Conservation (phyloP, 2,113 vertebrate genomes). For the Barbus barbus region DNA sequence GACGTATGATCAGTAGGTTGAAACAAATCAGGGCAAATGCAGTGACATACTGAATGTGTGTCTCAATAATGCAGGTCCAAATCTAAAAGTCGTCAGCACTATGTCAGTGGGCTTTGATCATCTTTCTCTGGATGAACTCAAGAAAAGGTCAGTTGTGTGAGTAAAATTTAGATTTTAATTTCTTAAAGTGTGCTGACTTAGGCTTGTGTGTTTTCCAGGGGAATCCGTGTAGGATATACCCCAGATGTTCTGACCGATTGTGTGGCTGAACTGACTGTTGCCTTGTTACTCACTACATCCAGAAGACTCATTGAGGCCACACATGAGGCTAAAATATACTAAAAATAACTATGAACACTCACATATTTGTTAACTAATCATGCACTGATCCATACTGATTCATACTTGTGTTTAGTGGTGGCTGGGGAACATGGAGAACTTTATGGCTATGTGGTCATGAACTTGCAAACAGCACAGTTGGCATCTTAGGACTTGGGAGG, state of each 20-base stretch:
- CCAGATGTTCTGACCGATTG: slow-evolving; percentile 92
- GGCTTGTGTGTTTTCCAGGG: slow-evolving; percentile 70
- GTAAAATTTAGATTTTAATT: neutral
- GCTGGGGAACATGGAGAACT: slow-evolving; percentile 95
- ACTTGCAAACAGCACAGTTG: slow-evolving; percentile 88
- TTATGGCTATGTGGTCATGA: slow-evolving; percentile 94
- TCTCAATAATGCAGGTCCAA: slow-evolving; percentile 75
- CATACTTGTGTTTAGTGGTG: slow-evolving; percentile 75
- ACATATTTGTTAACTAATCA: neutral
- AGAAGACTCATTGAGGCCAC: slow-evolving; percentile 86
- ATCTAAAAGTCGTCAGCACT: slow-evolving; percentile 90
- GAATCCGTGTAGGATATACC: slow-evolving; percentile 92
- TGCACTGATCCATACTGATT: neutral
- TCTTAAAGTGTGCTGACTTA: neutral
- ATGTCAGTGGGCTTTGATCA: slow-evolving; percentile 95
- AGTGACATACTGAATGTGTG: neutral
- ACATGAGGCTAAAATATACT: slow-evolving; percentile 88
- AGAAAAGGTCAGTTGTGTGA: slow-evolving; percentile 81
- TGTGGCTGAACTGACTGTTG: slow-evolving; percentile 89
- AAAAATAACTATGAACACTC: neutral
- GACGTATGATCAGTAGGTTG: neutral
- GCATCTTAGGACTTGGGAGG: slow-evolving; percentile 92
- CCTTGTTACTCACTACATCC: slow-evolving; percentile 84
- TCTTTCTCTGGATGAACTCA: slow-evolving; percentile 87
- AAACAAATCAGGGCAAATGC: too few relatives aligned